Percentiles rank a stretch among this genome's conserved stretches.
Evolutionary conservation across 1,140 invertebrate genomes (phyloP).

Genomic region (Orchestia grillus): DNA sequence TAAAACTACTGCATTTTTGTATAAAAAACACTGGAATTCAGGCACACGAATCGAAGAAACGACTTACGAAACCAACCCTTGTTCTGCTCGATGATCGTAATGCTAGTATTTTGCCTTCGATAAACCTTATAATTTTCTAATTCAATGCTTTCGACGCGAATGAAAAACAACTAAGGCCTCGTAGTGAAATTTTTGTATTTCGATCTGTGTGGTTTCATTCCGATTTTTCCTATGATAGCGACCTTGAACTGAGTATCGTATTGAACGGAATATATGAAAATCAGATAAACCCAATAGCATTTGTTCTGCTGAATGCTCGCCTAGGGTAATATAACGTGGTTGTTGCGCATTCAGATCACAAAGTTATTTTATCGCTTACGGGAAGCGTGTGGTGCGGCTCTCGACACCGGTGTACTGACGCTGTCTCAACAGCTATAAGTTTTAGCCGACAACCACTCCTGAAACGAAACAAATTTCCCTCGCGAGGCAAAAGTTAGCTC

Average conservation of each 20-base stretch:
- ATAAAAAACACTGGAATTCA: neutral
- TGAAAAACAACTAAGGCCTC: neutral
- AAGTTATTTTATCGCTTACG: neutral
- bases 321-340: neutral
- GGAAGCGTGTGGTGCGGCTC: too few relatives aligned
- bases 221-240: neutral
- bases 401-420: neutral
- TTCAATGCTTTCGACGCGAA: neutral
- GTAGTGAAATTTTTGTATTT: neutral
- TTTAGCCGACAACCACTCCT: neutral
- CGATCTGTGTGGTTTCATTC: neutral
- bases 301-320: neutral
- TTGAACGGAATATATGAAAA: neutral
- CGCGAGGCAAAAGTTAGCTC: constrained; percentile 5
- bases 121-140: too few relatives aligned
- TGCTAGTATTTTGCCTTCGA: neutral
- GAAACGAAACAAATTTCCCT: constrained; percentile 47
- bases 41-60: neutral
- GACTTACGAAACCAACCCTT: neutral
- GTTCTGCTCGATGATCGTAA: neutral
- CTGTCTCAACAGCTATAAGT: constrained; percentile 12
- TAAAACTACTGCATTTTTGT: too few relatives aligned
- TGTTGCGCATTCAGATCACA: neutral
- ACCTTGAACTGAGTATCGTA: neutral
- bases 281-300: neutral